Percentiles rank a stretch among this genome's conserved stretches.
These are phyloP conservation scores for Clytia hemisphaerica DNA, from an alignment of 30 jellyfish, hydroid and myxozoan species.

Conservation along the genomic window DNA sequence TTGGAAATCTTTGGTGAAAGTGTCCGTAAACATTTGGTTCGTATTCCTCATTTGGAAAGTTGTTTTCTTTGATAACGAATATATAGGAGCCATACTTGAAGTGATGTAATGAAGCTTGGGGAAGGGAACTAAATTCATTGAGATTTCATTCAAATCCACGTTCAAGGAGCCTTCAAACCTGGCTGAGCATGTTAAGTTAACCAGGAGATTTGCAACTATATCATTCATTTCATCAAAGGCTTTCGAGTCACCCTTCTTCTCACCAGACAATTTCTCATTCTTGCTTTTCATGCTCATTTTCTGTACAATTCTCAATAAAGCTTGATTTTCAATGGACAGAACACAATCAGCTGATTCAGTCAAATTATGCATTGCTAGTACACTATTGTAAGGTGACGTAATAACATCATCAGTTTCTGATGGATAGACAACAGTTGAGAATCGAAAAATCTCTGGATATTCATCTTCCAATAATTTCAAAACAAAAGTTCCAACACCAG, in stretches of 20 bases:
- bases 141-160: constrained; percentile 79
- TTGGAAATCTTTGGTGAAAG: constrained; percentile 74
- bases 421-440: constrained; percentile 79
- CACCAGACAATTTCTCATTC: too few species aligned
- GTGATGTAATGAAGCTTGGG: constrained; percentile 87
- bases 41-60: constrained; percentile 52
- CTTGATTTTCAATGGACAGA: constrained; percentile 87
- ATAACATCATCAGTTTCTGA: constrained; percentile 89
- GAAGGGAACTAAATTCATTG: constrained; percentile 83
- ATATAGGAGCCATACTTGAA: constrained; percentile 88
- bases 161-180: constrained; percentile 88
- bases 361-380: constrained; percentile 77
- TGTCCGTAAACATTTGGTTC: constrained; percentile 94
- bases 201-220: constrained; percentile 68
- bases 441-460: constrained; percentile 82
- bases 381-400: constrained; percentile 87
- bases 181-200: constrained; percentile 77
- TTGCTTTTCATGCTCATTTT: too few species aligned
- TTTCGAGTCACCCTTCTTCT: too few species aligned
- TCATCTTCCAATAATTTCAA: constrained; percentile 68
- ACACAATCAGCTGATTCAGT: constrained; percentile 82
- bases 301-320: constrained; percentile 65
- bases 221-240: constrained; percentile 81
- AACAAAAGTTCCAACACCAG: constrained; percentile 89
- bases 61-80: constrained; percentile 52